Percentiles rank a stretch among this genome's conserved stretches.
Evolutionary conservation across 2,888 invertebrate species (phyloP).

Genomic region (Noctuana brunneofusca): DNA sequence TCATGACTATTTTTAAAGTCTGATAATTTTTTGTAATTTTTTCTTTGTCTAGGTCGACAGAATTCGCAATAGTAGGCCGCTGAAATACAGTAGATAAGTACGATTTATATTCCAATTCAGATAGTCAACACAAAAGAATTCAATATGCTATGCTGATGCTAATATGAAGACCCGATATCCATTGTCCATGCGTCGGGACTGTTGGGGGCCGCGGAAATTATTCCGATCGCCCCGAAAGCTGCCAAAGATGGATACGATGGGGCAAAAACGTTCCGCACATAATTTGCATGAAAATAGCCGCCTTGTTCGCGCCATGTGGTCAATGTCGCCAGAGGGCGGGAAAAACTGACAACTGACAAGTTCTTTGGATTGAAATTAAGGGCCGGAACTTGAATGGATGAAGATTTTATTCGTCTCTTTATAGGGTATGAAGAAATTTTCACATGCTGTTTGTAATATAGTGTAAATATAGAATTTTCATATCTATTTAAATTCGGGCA

Average conservation of each 20-base stretch:
- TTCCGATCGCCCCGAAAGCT: conserved; percentile 42
- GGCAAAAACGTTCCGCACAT: conserved; percentile 50
- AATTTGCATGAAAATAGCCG: conserved; percentile 68
- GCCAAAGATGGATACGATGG: conserved; percentile 41
- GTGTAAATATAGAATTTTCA: neutral
- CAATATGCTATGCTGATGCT: conserved; percentile 32
- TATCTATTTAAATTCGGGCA: too few relatives aligned
- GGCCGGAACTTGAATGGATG: neutral
- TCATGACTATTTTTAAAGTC: too few relatives aligned
- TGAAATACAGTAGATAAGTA: too few relatives aligned
- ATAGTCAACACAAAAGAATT: conserved; percentile 24
- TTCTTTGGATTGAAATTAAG: conserved; percentile 18
- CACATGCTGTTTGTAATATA: neutral
- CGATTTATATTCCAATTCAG: conserved; percentile 15
- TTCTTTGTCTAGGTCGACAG: too few relatives aligned
- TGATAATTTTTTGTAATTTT: too few relatives aligned
- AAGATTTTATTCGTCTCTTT: neutral
- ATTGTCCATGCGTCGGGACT: conserved; percentile 23
- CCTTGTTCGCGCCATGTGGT: conserved; percentile 37
- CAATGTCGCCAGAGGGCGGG: conserved; percentile 21
- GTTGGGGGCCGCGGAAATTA: conserved; percentile 47
- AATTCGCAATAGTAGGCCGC: too few relatives aligned
- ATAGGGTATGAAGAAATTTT: neutral
- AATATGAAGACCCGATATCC: conserved; percentile 31
- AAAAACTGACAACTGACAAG: conserved; percentile 32